phyloP scores from a whole-genome alignment of 2,797 vertebrate genomes.

The Graptemys geographica region DNA sequence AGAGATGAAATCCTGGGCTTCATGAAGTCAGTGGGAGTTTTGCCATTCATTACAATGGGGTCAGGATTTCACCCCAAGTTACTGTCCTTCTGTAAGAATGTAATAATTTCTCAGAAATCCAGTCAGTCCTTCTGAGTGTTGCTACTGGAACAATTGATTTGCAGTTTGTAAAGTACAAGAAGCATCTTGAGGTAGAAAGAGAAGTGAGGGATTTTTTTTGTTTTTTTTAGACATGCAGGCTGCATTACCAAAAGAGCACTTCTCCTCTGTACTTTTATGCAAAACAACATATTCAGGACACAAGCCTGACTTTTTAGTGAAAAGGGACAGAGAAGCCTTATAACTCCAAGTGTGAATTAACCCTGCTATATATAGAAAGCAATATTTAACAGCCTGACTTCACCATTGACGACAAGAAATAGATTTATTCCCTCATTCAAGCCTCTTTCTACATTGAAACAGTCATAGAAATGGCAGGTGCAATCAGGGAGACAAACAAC shows the following conservation, averaged over 20 bases:
- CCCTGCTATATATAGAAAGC: neutral
- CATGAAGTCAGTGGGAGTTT: neutral
- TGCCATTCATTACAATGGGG: neutral
- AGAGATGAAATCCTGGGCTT: neutral
- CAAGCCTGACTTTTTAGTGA: neutral
- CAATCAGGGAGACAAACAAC: neutral
- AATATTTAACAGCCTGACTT: neutral
- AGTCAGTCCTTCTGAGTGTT: neutral
- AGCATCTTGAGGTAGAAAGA: neutral
- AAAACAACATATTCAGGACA: neutral
- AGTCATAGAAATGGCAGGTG: neutral
- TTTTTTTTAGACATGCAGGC: neutral
- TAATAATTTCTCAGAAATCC: neutral
- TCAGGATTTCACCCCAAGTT: neutral
- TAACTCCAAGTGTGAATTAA: neutral
- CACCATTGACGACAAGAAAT: neutral
- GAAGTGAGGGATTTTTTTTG: neutral
- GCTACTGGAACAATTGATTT: neutral
- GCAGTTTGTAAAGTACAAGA: neutral
- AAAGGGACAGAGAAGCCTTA: neutral
- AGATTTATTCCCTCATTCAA: neutral
- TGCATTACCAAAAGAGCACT: neutral
- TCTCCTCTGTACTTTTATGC: neutral
- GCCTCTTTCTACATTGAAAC: neutral
- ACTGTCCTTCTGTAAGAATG: neutral